Conservation (phyloP, 1,140 invertebrate species). For the Stegodyphus dumicola region DNA sequence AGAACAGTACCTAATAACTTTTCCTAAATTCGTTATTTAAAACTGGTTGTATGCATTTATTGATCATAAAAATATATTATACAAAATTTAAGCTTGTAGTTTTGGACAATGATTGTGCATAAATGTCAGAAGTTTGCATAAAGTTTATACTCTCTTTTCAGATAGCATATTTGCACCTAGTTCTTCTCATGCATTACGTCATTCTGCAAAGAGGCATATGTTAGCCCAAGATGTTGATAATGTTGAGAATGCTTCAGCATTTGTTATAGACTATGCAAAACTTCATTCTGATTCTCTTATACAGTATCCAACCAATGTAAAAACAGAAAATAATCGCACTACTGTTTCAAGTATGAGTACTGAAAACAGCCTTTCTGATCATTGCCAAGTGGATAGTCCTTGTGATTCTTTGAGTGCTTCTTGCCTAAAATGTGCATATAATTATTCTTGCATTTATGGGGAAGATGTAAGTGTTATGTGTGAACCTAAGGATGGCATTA, state of each 20-base stretch:
- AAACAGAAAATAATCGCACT: conserved; percentile 22
- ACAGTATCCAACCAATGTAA: not conserved
- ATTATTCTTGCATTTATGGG: conserved; percentile 70
- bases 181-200: conserved; percentile 72
- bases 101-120: not conserved
- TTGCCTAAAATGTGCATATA: conserved; percentile 70
- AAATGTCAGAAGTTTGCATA: not conserved
- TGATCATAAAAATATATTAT: no score
- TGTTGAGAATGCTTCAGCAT: conserved; percentile 19
- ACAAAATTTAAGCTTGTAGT: not conserved
- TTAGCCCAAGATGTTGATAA: conserved; percentile 26
- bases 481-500: conserved; percentile 62
- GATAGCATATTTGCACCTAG: conserved; percentile 38
- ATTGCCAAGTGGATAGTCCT: conserved; percentile 62
- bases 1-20: no score
- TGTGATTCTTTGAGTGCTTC: conserved; percentile 66
- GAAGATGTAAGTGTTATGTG: conserved; percentile 68
- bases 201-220: conserved; percentile 53
- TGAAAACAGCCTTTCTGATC: conserved; percentile 14
- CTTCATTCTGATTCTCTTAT: conserved; percentile 28
- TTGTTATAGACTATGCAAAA: conserved; percentile 25
- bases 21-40: no score
- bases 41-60: no score
- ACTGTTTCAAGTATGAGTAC: conserved; percentile 25
- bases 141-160: not conserved